Conservation (phyloP, 2,113 vertebrate species). For the Daubentonia madagascariensis region DNA sequence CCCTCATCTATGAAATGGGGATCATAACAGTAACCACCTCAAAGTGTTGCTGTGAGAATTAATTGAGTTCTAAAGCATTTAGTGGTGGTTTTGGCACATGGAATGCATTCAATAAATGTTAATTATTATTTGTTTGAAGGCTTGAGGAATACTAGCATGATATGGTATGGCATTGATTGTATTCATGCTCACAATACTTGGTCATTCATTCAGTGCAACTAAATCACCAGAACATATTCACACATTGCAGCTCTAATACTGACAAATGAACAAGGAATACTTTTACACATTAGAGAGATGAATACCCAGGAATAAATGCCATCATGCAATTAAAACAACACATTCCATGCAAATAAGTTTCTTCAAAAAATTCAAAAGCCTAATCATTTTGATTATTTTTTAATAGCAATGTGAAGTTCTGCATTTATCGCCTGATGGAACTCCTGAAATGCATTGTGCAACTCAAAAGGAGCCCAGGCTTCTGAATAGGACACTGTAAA, state of each 20-base stretch:
- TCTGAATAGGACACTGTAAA: constrained; percentile 87
- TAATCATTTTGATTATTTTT: constrained; percentile 88
- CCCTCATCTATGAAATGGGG: constrained; percentile 50
- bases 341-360: constrained; percentile 79
- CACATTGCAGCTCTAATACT: constrained; percentile 55
- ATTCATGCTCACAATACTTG: constrained; percentile 51
- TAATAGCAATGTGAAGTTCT: constrained; percentile 84
- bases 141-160: neutral
- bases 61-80: constrained; percentile 47
- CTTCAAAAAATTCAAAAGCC: constrained; percentile 83
- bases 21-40: constrained; percentile 4
- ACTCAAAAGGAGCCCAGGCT: constrained; percentile 78
- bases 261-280: constrained; percentile 73
- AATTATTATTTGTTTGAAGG: constrained; percentile 49
- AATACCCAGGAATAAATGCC: constrained; percentile 72
- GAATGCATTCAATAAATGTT: constrained; percentile 17
- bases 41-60: constrained; percentile 24
- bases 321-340: constrained; percentile 79
- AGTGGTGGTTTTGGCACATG: neutral
- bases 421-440: constrained; percentile 83
- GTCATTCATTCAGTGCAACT: constrained; percentile 72
- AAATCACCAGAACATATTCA: constrained; percentile 72
- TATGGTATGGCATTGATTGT: neutral
- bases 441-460: constrained; percentile 86
- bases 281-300: constrained; percentile 65